Evolutionary conservation across 2,888 invertebrate species (phyloP).

Genomic region (Clusia tigrina): DNA sequence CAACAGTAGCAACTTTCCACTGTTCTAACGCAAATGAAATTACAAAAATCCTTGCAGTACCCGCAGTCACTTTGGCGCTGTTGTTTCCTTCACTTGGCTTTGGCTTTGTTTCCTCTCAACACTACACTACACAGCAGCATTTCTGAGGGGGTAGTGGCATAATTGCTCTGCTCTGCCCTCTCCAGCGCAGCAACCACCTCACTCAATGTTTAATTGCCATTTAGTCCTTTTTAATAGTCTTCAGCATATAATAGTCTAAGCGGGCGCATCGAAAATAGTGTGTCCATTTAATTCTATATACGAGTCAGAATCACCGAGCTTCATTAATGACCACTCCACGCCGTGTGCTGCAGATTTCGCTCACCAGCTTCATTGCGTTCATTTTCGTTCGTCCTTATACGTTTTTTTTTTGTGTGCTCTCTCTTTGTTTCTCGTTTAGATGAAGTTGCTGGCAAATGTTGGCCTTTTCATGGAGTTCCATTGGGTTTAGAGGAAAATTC

Average conservation of each 20-base stretch:
- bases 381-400: conserved; percentile 41
- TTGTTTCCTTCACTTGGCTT: neutral
- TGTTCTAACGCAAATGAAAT: conserved; percentile 14
- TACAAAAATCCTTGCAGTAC: conserved; percentile 25
- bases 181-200: neutral
- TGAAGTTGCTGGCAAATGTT: conserved; percentile 57
- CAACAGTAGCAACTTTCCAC: conserved; percentile 17
- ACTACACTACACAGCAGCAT: too few species aligned
- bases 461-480: conserved; percentile 44
- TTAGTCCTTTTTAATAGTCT: conserved; percentile 59
- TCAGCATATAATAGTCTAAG: conserved; percentile 23
- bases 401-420: conserved; percentile 10
- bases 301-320: conserved; percentile 32
- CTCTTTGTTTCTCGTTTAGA: conserved; percentile 33
- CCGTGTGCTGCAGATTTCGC: conserved; percentile 46
- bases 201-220: conserved; percentile 59
- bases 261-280: conserved; percentile 10
- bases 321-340: conserved; percentile 52
- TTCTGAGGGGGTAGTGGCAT: neutral
- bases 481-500: neutral
- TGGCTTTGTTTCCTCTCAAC: neutral
- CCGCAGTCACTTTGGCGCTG: too few species aligned
- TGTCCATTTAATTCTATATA: conserved; percentile 38
- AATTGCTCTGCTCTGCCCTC: conserved; percentile 6
- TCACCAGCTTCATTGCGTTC: too few species aligned